Percentiles rank a stretch among this genome's conserved stretches.
phyloP scores from a whole-genome alignment of 2,797 vertebrate species.

The Craterocephalus amniculus region DNA sequence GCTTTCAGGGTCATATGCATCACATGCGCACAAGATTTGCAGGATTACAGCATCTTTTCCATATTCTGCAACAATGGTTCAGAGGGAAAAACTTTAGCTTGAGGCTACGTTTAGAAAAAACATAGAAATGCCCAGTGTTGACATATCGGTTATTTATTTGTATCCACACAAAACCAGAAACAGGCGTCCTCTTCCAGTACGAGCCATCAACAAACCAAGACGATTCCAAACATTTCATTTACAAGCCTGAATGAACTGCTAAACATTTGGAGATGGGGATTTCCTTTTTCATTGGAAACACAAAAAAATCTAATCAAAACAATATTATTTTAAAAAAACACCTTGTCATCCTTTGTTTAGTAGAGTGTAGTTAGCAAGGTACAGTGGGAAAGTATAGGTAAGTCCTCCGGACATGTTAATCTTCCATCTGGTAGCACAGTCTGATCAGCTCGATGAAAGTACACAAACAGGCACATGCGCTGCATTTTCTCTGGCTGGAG shows the following conservation, averaged over 20 bases:
- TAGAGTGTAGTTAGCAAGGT: neutral
- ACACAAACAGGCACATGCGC: constrained; percentile 4
- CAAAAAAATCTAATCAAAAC: neutral
- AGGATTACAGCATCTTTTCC: constrained; percentile 22
- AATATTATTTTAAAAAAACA: neutral
- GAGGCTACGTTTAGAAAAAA: constrained; percentile 9
- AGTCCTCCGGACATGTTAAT: constrained; percentile 11
- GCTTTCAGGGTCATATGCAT: constrained; percentile 19
- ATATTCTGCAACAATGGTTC: neutral
- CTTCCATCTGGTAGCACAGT: constrained; percentile 18
- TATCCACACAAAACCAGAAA: constrained; percentile 8
- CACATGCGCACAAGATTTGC: constrained; percentile 2
- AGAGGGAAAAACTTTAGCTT: constrained; percentile 7
- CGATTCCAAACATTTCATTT: neutral
- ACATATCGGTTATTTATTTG: neutral
- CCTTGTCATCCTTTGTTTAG: neutral
- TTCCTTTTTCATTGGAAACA: neutral
- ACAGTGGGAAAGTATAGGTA: neutral
- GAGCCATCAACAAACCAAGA: neutral
- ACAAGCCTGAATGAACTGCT: neutral
- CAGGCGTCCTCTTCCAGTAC: neutral
- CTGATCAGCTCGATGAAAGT: constrained; percentile 7
- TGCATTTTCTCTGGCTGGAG: neutral
- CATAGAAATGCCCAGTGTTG: constrained; percentile 24
- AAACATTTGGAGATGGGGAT: neutral